Conservation (phyloP, 92 coral and sea anemone species). For the Epizoanthus illoricatus region DNA sequence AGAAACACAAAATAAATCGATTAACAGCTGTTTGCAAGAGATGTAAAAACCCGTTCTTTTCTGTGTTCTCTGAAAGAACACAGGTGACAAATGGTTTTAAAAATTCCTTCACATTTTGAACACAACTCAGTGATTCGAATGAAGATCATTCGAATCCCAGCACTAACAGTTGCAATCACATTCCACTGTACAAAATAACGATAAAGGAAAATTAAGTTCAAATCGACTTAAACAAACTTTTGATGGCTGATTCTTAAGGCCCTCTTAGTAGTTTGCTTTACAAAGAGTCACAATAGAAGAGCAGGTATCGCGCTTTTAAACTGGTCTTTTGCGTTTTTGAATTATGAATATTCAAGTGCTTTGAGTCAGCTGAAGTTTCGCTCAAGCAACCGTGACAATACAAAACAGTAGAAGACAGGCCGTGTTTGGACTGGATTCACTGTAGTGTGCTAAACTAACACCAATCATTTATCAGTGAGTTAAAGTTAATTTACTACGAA, state of each 20-base stretch:
- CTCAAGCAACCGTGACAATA: conserved; percentile 39
- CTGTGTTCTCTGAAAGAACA: not conserved
- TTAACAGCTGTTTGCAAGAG: conserved; percentile 29
- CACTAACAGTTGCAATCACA: not conserved
- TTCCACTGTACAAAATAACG: not conserved
- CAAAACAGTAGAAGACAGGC: not conserved
- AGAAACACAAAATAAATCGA: conserved; percentile 30
- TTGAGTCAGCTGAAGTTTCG: conserved; percentile 4
- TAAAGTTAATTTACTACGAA: conserved; percentile 4
- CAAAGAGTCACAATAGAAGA: conserved; percentile 23
- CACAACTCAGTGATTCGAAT: not conserved
- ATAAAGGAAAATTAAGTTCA: not conserved
- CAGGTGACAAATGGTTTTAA: conserved; percentile 13
- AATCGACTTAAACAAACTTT: not conserved
- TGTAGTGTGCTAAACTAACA: conserved; percentile 3
- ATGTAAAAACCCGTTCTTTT: conserved; percentile 29
- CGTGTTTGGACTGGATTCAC: conserved; percentile 5
- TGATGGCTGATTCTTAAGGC: not conserved
- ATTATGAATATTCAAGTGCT: conserved; percentile 33
- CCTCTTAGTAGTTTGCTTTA: conserved; percentile 12
- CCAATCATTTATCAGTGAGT: not conserved
- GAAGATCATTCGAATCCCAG: not conserved
- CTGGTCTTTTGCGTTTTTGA: conserved; percentile 27
- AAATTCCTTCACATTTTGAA: conserved; percentile 32
- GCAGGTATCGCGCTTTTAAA: conserved; percentile 9